Evolutionary conservation across 2,888 invertebrate genomes (phyloP), one percentile per base, ranked within the genome.

Genomic region (Ochropacha duplaris): DNA sequence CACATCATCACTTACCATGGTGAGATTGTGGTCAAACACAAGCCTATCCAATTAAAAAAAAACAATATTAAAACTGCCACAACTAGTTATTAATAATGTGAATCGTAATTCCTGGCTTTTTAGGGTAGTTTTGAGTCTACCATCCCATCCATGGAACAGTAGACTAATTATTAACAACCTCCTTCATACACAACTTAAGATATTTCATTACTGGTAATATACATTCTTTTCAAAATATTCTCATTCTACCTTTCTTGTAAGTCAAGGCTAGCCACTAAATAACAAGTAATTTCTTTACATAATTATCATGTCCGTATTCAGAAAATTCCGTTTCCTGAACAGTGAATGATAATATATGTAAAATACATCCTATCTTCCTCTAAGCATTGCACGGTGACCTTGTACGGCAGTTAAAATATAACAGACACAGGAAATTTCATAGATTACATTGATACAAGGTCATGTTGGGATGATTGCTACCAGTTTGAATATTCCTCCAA

Each of bases 371-470:
- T 44, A 44, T 19, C 44, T n/a, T 44, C 44, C 44, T 44, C 44
- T 19, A 9, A 19, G 19, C 9, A 19, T 44, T 39, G 16, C 39
- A 39, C n/a, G 9, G 19, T 44, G 19, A 44, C 44, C 44, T 44
- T 44, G 44, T 44, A 19, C 24, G 24, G n/a, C 12, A 24, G 50
- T 50, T 50, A n/a, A 22, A 24, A 50, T 19, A 9, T 24, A 24
- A 16, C 6, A n/a, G 14, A 50, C 24, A 50, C 24, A 26, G 28
- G 24, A 28, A 26, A 28, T 19, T 50, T 50, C 14, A n/a, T 8
- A 28, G 28, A 24, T 50, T 26, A 22, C 28, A 22, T 34, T 16
- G 54, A n/a, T 16, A 54, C 54, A 54, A 28, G 31, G 54, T 54
- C 22, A 54, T 34, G n/a, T 44, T 19, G 9, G n/a, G 44, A 44